Conservation (phyloP, 2,113 vertebrate genomes). For the Hippoglossus stenolepis region DNA sequence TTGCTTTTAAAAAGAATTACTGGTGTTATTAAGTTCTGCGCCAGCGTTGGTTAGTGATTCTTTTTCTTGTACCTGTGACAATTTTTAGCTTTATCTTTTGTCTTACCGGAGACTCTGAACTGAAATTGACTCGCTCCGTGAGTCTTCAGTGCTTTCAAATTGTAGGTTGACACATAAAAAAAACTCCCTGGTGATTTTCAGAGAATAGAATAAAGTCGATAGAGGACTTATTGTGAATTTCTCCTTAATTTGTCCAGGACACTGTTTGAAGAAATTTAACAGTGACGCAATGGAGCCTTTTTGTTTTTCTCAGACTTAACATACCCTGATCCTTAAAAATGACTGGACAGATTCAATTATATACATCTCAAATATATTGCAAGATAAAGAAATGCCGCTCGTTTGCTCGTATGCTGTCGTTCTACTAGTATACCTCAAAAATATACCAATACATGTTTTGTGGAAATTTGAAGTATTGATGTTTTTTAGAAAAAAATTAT, state of each 20-base stretch:
- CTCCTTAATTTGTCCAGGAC: neutral
- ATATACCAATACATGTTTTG: neutral
- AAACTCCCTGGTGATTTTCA: slow-evolving; percentile 11
- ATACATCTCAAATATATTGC: neutral
- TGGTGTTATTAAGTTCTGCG: slow-evolving; percentile 40
- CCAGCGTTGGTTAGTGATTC: slow-evolving; percentile 20
- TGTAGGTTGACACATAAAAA: slow-evolving; percentile 14
- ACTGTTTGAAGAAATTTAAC: slow-evolving; percentile 20
- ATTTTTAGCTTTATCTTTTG: slow-evolving; percentile 31
- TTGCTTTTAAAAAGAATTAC: slow-evolving; percentile 50
- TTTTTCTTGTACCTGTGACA: slow-evolving; percentile 39
- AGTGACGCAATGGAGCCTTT: neutral
- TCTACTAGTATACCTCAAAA: neutral
- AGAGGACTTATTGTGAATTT: neutral
- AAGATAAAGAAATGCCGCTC: neutral
- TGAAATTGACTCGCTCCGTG: slow-evolving; percentile 22
- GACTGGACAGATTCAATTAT: neutral
- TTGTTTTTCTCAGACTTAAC: neutral
- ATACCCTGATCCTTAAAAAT: neutral
- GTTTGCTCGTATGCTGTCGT: neutral
- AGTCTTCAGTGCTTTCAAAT: slow-evolving; percentile 9
- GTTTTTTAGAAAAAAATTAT: too few relatives aligned
- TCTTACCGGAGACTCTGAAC: slow-evolving; percentile 31
- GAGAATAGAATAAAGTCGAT: slow-evolving; percentile 31
- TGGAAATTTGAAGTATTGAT: too few relatives aligned